A percentile compares a stretch with the other conserved stretches of the same genome.
phyloP scores from a whole-genome alignment of 1,140 invertebrate genomes.

The Gyrodactylus salaris region DNA sequence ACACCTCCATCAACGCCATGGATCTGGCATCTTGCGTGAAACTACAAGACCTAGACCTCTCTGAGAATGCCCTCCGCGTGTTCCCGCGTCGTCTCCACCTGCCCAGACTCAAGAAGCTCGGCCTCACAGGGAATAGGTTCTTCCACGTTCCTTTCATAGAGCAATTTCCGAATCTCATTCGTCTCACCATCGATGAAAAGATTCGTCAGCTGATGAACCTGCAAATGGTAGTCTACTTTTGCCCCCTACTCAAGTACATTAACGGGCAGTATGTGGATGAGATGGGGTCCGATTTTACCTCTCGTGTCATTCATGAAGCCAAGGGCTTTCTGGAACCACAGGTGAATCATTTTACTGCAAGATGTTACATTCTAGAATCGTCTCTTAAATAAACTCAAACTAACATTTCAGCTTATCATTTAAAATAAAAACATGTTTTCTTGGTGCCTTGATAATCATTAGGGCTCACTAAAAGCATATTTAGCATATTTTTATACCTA shows the following conservation, averaged over 20 bases:
- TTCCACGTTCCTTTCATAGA: background rate
- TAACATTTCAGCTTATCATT: background rate
- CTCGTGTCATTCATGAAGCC: background rate
- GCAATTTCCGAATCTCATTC: background rate
- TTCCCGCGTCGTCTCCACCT: background rate
- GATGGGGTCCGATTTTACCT: background rate
- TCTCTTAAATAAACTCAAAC: no score
- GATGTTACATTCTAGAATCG: no score
- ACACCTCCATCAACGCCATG: background rate
- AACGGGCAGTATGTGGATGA: conserved; percentile 2
- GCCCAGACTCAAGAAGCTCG: background rate
- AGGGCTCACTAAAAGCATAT: background rate
- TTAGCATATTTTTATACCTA: no score
- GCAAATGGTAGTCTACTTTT: background rate
- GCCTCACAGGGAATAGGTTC: background rate
- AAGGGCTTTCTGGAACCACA: background rate
- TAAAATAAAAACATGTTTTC: background rate
- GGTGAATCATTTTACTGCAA: no score
- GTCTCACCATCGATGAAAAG: background rate
- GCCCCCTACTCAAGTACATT: background rate
- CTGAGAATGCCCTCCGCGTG: background rate
- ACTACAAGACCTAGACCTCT: background rate
- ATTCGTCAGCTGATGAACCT: background rate
- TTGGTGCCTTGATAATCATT: background rate
- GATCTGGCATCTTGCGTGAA: background rate